Conservation (phyloP, 2,113 vertebrate species). For the Accipiter virgatus region DNA sequence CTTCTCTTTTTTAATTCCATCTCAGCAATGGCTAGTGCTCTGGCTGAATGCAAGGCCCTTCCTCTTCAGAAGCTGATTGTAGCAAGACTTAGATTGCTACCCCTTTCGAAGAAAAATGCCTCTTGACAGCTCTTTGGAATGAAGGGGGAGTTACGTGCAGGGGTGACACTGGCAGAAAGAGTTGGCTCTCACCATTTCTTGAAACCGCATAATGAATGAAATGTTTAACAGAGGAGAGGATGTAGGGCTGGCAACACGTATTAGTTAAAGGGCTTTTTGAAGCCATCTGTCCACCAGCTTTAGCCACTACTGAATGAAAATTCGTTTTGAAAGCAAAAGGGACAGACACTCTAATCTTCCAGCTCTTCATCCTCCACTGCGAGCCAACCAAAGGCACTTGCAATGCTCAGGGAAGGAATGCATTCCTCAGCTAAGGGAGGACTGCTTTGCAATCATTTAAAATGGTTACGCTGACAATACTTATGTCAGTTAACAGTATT, state of each 20-base stretch:
- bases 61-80: constrained; percentile 41
- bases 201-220: constrained; percentile 58
- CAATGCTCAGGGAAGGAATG: neutral
- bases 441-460: neutral
- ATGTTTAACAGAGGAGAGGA: constrained; percentile 57
- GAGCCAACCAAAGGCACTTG: neutral
- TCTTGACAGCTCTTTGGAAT: constrained; percentile 62
- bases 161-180: constrained; percentile 54
- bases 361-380: constrained; percentile 7
- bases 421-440: neutral
- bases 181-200: constrained; percentile 18
- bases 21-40: neutral
- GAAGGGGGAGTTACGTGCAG: constrained; percentile 30
- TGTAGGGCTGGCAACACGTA: constrained; percentile 58
- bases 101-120: constrained; percentile 53
- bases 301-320: constrained; percentile 47
- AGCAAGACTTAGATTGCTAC: constrained; percentile 5
- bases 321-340: constrained; percentile 32
- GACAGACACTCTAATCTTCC: constrained; percentile 39
- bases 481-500: neutral
- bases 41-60: constrained; percentile 41
- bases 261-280: constrained; percentile 63
- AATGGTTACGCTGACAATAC: neutral
- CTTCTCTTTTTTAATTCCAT: constrained; percentile 11
- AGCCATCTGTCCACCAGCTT: constrained; percentile 62